Evolutionary conservation across 2,113 vertebrate species (phyloP).

Genomic region (Cyanoderma ruficeps): DNA sequence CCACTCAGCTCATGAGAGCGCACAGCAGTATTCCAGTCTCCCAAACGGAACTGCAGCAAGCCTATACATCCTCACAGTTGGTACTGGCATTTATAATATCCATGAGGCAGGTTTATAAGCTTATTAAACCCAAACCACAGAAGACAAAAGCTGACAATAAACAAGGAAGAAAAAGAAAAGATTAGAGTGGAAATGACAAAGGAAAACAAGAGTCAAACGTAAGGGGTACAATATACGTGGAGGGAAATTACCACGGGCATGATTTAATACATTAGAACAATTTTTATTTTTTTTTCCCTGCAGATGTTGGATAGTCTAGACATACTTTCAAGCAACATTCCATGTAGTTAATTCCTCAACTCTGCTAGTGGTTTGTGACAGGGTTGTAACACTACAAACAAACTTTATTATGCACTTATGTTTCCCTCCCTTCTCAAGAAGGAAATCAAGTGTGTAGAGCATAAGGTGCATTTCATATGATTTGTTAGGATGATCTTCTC

Average conservation of each 20-base stretch:
- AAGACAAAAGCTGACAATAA: conserved; percentile 64
- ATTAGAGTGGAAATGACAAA: conserved; percentile 53
- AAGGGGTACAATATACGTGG: background rate
- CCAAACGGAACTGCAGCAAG: background rate
- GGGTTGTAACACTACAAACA: background rate
- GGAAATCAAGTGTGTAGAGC: background rate
- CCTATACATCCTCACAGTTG: conserved; percentile 17
- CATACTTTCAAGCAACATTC: conserved; percentile 55
- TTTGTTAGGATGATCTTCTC: background rate
- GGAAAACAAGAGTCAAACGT: conserved; percentile 20
- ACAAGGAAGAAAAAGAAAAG: conserved; percentile 50
- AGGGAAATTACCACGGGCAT: conserved; percentile 34
- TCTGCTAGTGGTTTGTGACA: background rate
- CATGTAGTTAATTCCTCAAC: conserved; percentile 42
- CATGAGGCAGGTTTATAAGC: conserved; percentile 41
- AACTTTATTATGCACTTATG: background rate
- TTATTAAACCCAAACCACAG: conserved; percentile 63
- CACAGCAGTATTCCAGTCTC: background rate
- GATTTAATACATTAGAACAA: background rate
- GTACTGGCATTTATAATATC: conserved; percentile 41
- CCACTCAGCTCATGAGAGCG: background rate
- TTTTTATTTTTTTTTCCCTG: background rate
- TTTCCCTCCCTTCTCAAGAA: background rate
- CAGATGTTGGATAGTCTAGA: conserved; percentile 16
- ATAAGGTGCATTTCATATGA: background rate